Percentiles rank a stretch among this genome's conserved stretches.
Conservation (phyloP, 2,888 invertebrate species). For the Galerucella calmariensis region DNA sequence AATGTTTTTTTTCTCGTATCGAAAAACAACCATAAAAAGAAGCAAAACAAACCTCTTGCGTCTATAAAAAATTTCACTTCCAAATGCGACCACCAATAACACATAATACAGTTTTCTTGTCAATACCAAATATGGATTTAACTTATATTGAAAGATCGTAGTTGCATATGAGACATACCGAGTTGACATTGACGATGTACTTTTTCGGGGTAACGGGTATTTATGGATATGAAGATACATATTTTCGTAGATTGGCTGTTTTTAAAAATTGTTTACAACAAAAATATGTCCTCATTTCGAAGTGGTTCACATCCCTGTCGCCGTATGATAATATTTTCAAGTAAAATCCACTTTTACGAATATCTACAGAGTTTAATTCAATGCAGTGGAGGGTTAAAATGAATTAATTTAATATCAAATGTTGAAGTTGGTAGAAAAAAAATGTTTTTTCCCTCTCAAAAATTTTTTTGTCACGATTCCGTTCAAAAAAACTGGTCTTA, state of each 20-base stretch:
- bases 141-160: conserved; percentile 27
- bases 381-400: too few species aligned
- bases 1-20: conserved; percentile 17
- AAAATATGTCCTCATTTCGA: too few species aligned
- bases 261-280: too few species aligned
- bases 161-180: conserved; percentile 52
- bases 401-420: too few species aligned
- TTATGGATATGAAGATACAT: not conserved
- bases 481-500: too few species aligned
- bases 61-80: conserved; percentile 27
- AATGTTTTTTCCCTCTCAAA: too few species aligned
- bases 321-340: too few species aligned
- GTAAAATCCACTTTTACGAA: too few species aligned
- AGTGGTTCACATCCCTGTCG: too few species aligned
- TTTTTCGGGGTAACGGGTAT: conserved; percentile 41
- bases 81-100: conserved; percentile 26
- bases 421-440: too few species aligned
- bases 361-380: too few species aligned
- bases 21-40: conserved; percentile 19
- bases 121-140: conserved; percentile 20
- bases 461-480: too few species aligned
- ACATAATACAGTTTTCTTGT: conserved; percentile 21
- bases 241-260: not conserved
- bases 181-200: conserved; percentile 62
- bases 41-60: conserved; percentile 7